Conservation (phyloP, 2,888 invertebrate species). For the Eupithecia dodoneata region DNA sequence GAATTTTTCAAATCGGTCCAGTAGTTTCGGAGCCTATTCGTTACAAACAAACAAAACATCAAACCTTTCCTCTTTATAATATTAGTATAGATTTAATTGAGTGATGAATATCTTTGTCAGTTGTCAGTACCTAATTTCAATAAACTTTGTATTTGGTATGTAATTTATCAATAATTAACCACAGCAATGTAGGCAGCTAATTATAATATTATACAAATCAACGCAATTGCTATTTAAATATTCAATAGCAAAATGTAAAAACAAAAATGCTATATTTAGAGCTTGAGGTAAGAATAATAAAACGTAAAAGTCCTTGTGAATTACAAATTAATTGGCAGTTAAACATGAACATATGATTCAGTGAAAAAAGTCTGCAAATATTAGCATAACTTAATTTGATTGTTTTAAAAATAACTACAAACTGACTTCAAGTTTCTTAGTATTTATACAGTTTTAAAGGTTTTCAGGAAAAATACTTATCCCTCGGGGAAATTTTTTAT, state of each 20-base stretch:
- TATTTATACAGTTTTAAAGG: no score
- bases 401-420: no score
- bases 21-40: no score
- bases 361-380: neutral
- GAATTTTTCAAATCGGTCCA: no score
- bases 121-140: neutral
- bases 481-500: no score
- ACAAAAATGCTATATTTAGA: slow-evolving; percentile 8
- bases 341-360: neutral
- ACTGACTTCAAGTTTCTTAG: no score
- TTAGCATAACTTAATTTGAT: neutral
- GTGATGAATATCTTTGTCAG: neutral
- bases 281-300: neutral
- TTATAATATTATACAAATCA: neutral
- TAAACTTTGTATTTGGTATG: neutral
- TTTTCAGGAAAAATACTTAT: no score
- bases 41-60: neutral
- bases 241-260: slow-evolving; percentile 8
- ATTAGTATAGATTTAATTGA: neutral
- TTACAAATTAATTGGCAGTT: neutral
- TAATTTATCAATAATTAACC: neutral
- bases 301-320: neutral
- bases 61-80: neutral
- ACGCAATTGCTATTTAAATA: slow-evolving; percentile 13
- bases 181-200: neutral